Evolutionary conservation across 2,797 vertebrate species (phyloP).

Genomic region (Alectoris magna): DNA sequence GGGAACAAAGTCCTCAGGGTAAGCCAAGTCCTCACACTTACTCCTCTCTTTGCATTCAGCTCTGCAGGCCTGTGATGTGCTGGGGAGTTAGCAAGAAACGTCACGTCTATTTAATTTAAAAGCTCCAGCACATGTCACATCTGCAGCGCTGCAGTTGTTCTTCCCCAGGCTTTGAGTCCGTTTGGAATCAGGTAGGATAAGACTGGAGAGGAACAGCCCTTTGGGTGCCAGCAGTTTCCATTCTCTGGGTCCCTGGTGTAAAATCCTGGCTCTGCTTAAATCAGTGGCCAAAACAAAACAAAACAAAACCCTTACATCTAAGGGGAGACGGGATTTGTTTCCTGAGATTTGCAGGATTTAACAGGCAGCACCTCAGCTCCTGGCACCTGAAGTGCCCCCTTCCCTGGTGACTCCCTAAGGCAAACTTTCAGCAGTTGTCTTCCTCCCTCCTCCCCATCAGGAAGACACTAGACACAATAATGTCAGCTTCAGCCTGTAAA

Average conservation of each 20-base stretch:
- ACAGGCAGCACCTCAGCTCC: neutral
- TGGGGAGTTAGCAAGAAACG: neutral
- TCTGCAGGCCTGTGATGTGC: neutral
- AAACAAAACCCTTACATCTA: neutral
- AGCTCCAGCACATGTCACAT: neutral
- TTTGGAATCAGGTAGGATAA: neutral
- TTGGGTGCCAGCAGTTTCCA: neutral
- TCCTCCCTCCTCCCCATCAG: neutral
- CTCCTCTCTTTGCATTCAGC: neutral
- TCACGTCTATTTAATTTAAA: neutral
- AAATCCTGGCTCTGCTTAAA: neutral
- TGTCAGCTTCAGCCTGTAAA: neutral
- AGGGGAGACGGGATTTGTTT: neutral
- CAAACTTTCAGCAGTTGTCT: neutral
- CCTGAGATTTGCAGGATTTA: neutral
- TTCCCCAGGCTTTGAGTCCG: neutral
- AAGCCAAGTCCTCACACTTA: neutral
- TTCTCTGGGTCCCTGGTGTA: neutral
- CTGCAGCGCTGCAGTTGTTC: neutral
- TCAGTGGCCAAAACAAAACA: neutral
- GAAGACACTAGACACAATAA: neutral
- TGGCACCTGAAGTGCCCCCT: neutral
- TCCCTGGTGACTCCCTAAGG: neutral
- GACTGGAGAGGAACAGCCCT: neutral
- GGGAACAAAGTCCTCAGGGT: neutral